These are phyloP conservation scores for Drosophila birchii DNA, from an alignment of 2,888 invertebrate species.

Conservation along the genomic window DNA sequence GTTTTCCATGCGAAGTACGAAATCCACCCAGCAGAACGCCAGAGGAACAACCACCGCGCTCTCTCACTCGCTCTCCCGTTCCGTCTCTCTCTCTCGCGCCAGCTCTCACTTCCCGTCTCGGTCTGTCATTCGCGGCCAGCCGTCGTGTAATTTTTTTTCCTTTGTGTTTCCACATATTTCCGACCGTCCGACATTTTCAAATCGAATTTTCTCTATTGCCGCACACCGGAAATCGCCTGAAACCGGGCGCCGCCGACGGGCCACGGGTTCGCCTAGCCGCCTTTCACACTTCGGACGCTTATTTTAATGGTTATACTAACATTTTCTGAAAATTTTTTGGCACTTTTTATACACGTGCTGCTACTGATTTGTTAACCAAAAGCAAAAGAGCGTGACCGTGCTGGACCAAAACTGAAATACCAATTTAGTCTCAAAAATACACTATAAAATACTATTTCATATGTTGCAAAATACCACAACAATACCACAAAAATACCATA, in stretches of 20 bases:
- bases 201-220: slow-evolving; percentile 45
- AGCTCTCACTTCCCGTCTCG: slow-evolving; percentile 38
- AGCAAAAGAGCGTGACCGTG: slow-evolving; percentile 85
- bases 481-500: too few species aligned
- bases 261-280: slow-evolving; percentile 39
- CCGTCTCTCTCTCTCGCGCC: slow-evolving; percentile 17
- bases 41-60: slow-evolving; percentile 54
- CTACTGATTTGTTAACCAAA: slow-evolving; percentile 84
- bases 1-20: slow-evolving; percentile 22
- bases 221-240: slow-evolving; percentile 53
- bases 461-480: too few species aligned
- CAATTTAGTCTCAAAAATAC: too few species aligned
- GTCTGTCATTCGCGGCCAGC: slow-evolving; percentile 60
- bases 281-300: slow-evolving; percentile 54
- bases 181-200: slow-evolving; percentile 55
- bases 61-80: slow-evolving; percentile 22
- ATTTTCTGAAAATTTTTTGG: slow-evolving; percentile 85
- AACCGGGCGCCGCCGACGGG: slow-evolving; percentile 47
- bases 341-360: slow-evolving; percentile 85
- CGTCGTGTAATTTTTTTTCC: slow-evolving; percentile 66
- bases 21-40: slow-evolving; percentile 53
- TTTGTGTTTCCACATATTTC: slow-evolving; percentile 60
- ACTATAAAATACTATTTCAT: too few species aligned
- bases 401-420: too few species aligned
- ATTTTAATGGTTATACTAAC: slow-evolving; percentile 81